These are phyloP conservation scores for Clarias laeviceps DNA, from an alignment of 2,797 vertebrate genomes.

Conservation along the genomic window DNA sequence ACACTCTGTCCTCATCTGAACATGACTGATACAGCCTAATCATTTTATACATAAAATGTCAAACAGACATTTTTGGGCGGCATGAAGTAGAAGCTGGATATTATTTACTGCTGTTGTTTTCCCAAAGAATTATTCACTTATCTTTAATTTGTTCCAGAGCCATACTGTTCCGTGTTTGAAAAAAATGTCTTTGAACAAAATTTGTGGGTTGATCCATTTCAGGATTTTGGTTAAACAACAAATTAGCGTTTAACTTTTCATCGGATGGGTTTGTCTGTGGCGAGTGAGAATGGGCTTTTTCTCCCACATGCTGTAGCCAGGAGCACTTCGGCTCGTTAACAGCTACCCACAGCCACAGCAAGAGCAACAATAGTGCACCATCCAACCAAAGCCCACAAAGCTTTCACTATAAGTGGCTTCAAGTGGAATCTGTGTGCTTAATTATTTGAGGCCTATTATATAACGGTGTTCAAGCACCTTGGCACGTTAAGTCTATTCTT, in stretches of 20 bases:
- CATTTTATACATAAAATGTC: neutral
- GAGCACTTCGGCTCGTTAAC: constrained; percentile 42
- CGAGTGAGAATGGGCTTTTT: constrained; percentile 30
- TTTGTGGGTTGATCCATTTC: constrained; percentile 4
- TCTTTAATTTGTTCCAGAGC: constrained; percentile 26
- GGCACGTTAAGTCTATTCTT: constrained; percentile 76
- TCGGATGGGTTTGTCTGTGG: constrained; percentile 30
- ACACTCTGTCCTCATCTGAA: neutral
- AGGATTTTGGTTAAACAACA: constrained; percentile 42
- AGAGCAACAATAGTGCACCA: constrained; percentile 41
- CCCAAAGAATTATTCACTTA: neutral
- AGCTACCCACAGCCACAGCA: constrained; percentile 40
- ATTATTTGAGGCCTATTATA: constrained; percentile 78
- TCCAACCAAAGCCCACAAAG: constrained; percentile 51
- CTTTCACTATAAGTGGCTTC: constrained; percentile 68
- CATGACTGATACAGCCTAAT: neutral
- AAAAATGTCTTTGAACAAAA: constrained; percentile 15
- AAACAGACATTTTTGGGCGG: neutral
- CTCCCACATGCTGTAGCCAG: constrained; percentile 43
- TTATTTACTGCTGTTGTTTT: constrained; percentile 3
- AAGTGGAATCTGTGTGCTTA: constrained; percentile 62
- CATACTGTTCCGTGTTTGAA: neutral
- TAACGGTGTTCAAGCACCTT: constrained; percentile 74
- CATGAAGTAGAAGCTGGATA: neutral
- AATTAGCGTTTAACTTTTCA: constrained; percentile 42